These are phyloP conservation scores for Erannis defoliaria DNA, from an alignment of 2,888 invertebrate species.

Conservation along the genomic window DNA sequence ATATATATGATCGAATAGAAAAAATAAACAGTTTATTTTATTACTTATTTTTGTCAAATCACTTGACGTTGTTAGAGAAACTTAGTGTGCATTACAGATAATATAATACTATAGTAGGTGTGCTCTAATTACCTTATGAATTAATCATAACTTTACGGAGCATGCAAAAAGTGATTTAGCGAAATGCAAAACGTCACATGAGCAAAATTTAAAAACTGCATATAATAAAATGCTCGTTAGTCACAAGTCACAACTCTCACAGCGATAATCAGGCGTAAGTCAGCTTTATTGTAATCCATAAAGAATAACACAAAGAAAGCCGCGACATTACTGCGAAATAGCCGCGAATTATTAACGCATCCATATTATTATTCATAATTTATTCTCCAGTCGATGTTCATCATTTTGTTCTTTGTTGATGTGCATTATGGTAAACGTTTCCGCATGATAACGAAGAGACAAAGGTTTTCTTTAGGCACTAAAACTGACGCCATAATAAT, in stretches of 20 bases:
- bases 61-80: too few species aligned
- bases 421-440: slow-evolving; percentile 35
- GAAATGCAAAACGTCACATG: neutral
- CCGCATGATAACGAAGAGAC: slow-evolving; percentile 32
- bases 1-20: too few species aligned
- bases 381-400: slow-evolving; percentile 34
- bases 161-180: neutral
- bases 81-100: too few species aligned
- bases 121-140: too few species aligned
- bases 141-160: neutral
- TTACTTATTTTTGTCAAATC: neutral
- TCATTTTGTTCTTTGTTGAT: slow-evolving; percentile 38
- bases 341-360: slow-evolving; percentile 36
- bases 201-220: neutral
- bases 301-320: slow-evolving; percentile 39
- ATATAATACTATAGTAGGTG: too few species aligned
- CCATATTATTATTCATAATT: slow-evolving; percentile 39
- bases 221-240: slow-evolving; percentile 11
- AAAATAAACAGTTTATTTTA: too few species aligned
- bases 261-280: slow-evolving; percentile 23
- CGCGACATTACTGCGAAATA: slow-evolving; percentile 34
- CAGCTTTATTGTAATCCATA: slow-evolving; percentile 22
- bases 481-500: neutral
- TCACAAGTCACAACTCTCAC: slow-evolving; percentile 11
- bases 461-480: slow-evolving; percentile 28